Evolutionary conservation across 2,797 vertebrate species (phyloP).

Genomic region (Crocodylus rhombifer): DNA sequence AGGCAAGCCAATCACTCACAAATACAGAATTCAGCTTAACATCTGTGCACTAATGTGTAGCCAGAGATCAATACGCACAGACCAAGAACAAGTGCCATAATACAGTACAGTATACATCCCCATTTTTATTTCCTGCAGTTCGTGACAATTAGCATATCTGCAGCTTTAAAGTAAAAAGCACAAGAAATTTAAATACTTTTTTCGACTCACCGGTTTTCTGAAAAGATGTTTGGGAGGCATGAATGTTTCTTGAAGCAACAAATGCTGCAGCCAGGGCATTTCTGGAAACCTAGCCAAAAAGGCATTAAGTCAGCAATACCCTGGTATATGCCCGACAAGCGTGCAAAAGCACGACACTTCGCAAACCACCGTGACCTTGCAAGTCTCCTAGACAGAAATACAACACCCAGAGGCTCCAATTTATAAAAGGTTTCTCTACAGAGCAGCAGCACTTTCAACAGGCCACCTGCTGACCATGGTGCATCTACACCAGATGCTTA

Average conservation of each 20-base stretch:
- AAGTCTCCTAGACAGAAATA: background rate
- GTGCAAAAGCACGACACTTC: background rate
- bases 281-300: constrained; percentile 87
- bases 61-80: too few relatives aligned
- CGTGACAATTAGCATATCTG: too few relatives aligned
- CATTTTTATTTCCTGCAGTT: too few relatives aligned
- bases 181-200: background rate
- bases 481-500: too few relatives aligned
- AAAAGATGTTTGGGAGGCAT: constrained; percentile 87
- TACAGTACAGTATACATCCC: too few relatives aligned
- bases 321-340: background rate
- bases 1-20: too few relatives aligned
- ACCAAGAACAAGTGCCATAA: too few relatives aligned
- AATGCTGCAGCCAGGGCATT: constrained; percentile 89
- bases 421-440: background rate
- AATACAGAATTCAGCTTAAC: too few relatives aligned
- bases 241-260: constrained; percentile 92
- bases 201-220: constrained; percentile 91
- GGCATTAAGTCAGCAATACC: background rate
- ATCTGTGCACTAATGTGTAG: too few relatives aligned
- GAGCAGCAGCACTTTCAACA: background rate
- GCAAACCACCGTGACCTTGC: background rate
- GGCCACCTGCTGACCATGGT: background rate
- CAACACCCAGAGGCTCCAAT: background rate
- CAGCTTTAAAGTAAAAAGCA: too few relatives aligned